These are phyloP conservation scores for Morus bassanus DNA, from an alignment of 2,797 vertebrate genomes.

Conservation along the genomic window DNA sequence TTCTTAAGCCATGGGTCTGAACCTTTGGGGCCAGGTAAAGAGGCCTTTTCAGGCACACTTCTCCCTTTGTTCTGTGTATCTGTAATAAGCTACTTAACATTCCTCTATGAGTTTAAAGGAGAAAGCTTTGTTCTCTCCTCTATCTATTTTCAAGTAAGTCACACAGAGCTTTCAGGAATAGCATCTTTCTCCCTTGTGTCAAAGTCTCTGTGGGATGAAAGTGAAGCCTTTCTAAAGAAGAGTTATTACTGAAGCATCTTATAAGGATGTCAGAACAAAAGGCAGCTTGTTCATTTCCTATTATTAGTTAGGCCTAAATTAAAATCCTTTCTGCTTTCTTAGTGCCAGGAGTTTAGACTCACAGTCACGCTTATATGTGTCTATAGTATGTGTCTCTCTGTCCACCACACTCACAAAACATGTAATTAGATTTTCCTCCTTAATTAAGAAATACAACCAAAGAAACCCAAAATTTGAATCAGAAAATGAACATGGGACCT, in stretches of 20 bases:
- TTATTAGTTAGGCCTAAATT: background rate
- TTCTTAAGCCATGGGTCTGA: background rate
- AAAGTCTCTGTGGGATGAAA: constrained; percentile 36
- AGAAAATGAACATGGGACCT: background rate
- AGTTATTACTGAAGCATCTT: constrained; percentile 22
- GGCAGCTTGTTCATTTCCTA: constrained; percentile 12
- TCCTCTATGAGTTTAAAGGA: constrained; percentile 12
- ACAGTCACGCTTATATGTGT: fast-evolving
- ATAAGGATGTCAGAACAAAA: constrained; percentile 22
- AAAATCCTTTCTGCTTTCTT: background rate
- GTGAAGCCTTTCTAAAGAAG: constrained; percentile 9
- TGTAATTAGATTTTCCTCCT: background rate
- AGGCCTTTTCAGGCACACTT: background rate
- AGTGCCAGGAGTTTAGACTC: background rate
- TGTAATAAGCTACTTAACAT: constrained; percentile 36
- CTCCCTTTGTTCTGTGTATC: background rate
- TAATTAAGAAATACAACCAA: background rate
- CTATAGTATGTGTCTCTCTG: fast-evolving
- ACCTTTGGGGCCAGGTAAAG: background rate
- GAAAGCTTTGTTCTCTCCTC: constrained; percentile 15
- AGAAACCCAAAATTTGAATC: background rate
- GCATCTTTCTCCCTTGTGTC: constrained; percentile 19
- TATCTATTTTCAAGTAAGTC: constrained; percentile 1
- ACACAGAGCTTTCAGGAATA: constrained; percentile 27
- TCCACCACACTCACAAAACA: background rate